A percentile compares a stretch with the other conserved stretches of the same genome.
These are phyloP conservation scores for Triplophysa tibetana DNA, from an alignment of 2,113 vertebrate genomes.

Conservation along the genomic window DNA sequence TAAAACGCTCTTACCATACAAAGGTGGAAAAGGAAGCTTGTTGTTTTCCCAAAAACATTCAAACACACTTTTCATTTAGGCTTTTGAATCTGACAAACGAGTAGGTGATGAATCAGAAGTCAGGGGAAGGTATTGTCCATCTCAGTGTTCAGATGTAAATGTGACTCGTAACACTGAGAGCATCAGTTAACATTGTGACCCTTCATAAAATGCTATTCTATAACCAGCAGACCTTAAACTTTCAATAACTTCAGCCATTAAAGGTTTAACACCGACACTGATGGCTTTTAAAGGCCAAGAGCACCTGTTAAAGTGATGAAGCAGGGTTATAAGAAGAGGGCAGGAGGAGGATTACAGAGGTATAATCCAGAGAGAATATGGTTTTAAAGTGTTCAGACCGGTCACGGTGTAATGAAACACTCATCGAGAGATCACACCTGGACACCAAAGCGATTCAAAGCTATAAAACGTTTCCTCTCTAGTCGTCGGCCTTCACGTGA, in stretches of 20 bases:
- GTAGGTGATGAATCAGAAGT: no score
- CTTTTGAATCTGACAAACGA: no score
- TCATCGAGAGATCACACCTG: not conserved
- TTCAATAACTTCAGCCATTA: constrained; percentile 8
- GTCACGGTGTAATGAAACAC: not conserved
- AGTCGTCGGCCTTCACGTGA: not conserved
- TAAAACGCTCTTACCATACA: no score
- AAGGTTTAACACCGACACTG: constrained; percentile 8
- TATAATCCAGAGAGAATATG: constrained; percentile 4
- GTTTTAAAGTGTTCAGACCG: not conserved
- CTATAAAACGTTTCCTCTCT: not conserved
- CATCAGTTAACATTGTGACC: not conserved
- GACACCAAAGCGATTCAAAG: not conserved
- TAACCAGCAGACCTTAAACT: constrained; percentile 18
- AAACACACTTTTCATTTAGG: no score
- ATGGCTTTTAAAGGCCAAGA: constrained; percentile 15
- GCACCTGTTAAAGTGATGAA: constrained; percentile 12
- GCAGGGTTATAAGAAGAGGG: not conserved
- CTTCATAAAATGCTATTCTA: constrained; percentile 9
- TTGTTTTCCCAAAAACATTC: no score
- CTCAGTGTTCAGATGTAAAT: no score
- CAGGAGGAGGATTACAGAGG: not conserved
- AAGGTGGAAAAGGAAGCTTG: no score
- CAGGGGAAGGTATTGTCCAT: no score
- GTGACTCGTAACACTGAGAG: not conserved